Evolutionary conservation across 2,888 invertebrate species (phyloP).

Genomic region (Augiades crinisus): DNA sequence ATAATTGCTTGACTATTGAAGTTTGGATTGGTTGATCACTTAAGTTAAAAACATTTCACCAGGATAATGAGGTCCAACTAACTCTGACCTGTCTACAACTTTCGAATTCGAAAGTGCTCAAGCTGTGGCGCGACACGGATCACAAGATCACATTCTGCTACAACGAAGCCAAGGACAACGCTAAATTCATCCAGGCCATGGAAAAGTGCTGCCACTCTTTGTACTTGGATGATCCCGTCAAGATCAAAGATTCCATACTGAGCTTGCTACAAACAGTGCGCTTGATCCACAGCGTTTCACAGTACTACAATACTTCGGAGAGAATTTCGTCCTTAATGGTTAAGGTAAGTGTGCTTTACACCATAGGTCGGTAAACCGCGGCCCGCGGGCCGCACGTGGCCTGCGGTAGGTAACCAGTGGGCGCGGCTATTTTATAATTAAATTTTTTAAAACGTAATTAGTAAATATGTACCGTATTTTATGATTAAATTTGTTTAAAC

Average conservation of each 20-base stretch:
- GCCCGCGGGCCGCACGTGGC: too few relatives aligned
- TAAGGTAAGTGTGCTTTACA: conserved; percentile 90
- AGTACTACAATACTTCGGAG: conserved; percentile 98
- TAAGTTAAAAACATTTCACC: too few relatives aligned
- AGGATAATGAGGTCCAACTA: conserved; percentile 88
- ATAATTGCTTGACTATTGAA: too few relatives aligned
- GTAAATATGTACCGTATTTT: too few relatives aligned
- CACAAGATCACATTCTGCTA: conserved; percentile 96
- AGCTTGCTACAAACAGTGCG: conserved; percentile 95
- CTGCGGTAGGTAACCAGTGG: too few relatives aligned
- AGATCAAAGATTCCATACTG: conserved; percentile 94
- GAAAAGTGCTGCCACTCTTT: conserved; percentile 97
- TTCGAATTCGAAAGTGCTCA: conserved; percentile 89
- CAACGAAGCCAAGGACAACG: conserved; percentile 97
- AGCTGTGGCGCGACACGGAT: conserved; percentile 92
- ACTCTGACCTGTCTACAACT: conserved; percentile 89
- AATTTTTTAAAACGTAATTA: too few relatives aligned
- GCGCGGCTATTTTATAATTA: too few relatives aligned
- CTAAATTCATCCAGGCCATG: conserved; percentile 94
- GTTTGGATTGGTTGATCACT: too few relatives aligned
- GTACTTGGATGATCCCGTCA: conserved; percentile 95
- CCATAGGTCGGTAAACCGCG: too few relatives aligned
- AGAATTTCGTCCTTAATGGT: conserved; percentile 97
- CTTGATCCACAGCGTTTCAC: conserved; percentile 96
- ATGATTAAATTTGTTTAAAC: too few relatives aligned